phyloP scores from a whole-genome alignment of 2,113 vertebrate species.

The Bufo gargarizans region DNA sequence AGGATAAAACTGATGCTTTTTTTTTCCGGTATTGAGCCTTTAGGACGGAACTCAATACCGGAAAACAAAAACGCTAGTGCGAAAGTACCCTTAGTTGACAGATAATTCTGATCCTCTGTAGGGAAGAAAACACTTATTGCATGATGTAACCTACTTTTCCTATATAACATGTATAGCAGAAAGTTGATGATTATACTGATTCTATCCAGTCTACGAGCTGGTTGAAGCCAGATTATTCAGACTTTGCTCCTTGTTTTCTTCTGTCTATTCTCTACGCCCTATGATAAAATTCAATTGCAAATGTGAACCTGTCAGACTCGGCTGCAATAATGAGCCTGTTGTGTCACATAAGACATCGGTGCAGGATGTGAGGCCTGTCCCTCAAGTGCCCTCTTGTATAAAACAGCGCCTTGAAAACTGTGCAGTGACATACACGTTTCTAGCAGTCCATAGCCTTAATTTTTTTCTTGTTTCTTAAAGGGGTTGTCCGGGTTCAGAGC shows the following conservation, averaged over 20 bases:
- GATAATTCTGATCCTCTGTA: not conserved
- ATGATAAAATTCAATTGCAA: slow-evolving; percentile 4
- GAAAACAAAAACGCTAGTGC: too few species aligned
- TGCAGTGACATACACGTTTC: not conserved
- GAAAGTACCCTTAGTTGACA: too few species aligned
- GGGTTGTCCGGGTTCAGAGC: too few species aligned
- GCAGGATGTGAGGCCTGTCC: too few species aligned
- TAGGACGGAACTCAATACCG: too few species aligned
- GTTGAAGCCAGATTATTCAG: slow-evolving; percentile 43
- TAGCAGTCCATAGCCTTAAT: not conserved
- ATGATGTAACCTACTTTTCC: not conserved
- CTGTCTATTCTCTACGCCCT: not conserved
- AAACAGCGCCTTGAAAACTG: not conserved
- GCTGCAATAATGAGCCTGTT: not conserved
- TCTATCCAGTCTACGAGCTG: slow-evolving; percentile 29
- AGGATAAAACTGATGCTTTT: too few species aligned
- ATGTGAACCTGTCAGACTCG: not conserved
- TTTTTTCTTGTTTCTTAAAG: not conserved
- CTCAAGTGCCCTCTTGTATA: not conserved
- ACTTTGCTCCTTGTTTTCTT: slow-evolving; percentile 32
- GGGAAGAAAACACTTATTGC: not conserved
- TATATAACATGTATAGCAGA: slow-evolving; percentile 15
- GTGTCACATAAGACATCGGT: not conserved
- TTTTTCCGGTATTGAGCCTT: too few species aligned
- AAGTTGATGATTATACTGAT: slow-evolving; percentile 26